Conservation (phyloP, 2,797 vertebrate species). For the Hyperoplus lanceolatus region DNA sequence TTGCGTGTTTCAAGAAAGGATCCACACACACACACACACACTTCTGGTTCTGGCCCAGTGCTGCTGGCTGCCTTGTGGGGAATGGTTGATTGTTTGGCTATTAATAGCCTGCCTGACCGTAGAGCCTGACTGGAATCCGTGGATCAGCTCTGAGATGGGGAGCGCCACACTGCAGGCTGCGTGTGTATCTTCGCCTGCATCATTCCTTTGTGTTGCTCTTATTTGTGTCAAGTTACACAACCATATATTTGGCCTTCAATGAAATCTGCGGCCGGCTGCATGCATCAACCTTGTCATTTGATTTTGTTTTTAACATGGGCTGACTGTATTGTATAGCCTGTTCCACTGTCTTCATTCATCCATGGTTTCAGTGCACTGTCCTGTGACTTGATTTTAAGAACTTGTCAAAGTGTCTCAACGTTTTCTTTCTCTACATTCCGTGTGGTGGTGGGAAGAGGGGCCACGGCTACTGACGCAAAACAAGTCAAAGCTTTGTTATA, state of each 20-base stretch:
- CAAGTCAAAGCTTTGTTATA: conserved; percentile 49
- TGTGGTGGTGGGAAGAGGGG: conserved; percentile 1
- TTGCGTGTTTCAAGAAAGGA: conserved; percentile 22
- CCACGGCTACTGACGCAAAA: conserved; percentile 23
- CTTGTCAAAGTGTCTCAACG: conserved; percentile 4
- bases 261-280: background rate
- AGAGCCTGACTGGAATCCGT: conserved; percentile 66
- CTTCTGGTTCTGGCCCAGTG: conserved; percentile 54
- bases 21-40: conserved; percentile 1
- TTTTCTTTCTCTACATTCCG: background rate
- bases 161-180: conserved; percentile 35
- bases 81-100: conserved; percentile 79
- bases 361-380: conserved; percentile 2
- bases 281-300: background rate
- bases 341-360: background rate
- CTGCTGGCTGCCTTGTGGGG: conserved; percentile 62
- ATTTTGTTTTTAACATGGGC: background rate
- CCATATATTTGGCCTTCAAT: conserved; percentile 3
- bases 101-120: conserved; percentile 74
- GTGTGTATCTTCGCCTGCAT: conserved; percentile 3
- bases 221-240: background rate
- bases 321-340: background rate
- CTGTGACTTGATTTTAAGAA: conserved; percentile 17
- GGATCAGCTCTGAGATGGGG: conserved; percentile 57
- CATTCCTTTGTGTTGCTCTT: conserved; percentile 14